Conservation (phyloP, 2,888 invertebrate species). For the Trachelus tabidus region DNA sequence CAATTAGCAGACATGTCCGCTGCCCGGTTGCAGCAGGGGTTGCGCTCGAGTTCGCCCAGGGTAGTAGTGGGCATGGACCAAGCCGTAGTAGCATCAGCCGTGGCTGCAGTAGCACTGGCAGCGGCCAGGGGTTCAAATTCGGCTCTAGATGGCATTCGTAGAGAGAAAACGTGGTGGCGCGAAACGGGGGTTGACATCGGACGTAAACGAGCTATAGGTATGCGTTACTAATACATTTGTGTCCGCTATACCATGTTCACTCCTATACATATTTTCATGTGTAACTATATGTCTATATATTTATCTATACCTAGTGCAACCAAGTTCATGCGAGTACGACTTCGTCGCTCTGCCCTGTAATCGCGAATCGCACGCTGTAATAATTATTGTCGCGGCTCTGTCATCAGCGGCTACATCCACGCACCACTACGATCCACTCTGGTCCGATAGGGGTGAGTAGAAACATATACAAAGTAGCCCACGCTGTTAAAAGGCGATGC, state of each 20-base stretch:
- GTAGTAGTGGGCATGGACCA: background rate
- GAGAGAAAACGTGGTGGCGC: background rate
- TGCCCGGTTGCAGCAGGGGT: constrained; percentile 12
- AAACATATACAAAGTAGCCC: constrained; percentile 32
- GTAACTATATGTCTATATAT: background rate
- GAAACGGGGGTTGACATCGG: background rate
- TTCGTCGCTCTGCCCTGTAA: constrained; percentile 54
- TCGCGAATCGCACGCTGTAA: constrained; percentile 63
- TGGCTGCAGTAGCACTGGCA: background rate
- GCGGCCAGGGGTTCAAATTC: background rate
- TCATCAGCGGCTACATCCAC: constrained; percentile 63
- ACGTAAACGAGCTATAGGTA: background rate
- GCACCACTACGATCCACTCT: constrained; percentile 22
- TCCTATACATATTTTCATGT: background rate
- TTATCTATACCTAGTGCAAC: background rate
- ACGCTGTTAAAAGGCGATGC: constrained; percentile 17
- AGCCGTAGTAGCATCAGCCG: background rate
- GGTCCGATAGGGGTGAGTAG: background rate
- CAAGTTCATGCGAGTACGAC: background rate
- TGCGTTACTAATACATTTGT: constrained; percentile 1
- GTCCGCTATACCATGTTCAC: background rate
- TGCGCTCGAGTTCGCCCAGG: background rate
- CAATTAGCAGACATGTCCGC: constrained; percentile 51
- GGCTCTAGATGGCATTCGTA: background rate
- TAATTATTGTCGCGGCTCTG: constrained; percentile 62